Evolutionary conservation across 2,113 vertebrate genomes (phyloP).

Genomic region (Aramus guarauna): DNA sequence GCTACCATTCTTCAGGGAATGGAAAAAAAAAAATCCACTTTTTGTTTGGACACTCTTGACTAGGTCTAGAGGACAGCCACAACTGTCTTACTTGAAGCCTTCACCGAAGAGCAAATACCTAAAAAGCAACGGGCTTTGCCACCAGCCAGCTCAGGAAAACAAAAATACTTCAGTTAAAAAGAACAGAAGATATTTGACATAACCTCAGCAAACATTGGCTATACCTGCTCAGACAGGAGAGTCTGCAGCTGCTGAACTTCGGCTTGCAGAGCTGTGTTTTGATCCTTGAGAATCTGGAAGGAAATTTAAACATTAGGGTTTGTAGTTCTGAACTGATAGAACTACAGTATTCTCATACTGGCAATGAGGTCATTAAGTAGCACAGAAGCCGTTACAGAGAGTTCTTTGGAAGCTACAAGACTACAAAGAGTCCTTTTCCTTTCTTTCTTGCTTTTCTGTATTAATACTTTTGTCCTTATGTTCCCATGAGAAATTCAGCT

Average conservation of each 20-base stretch:
- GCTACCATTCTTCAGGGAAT: neutral
- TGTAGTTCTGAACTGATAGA: neutral
- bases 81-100: neutral
- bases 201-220: neutral
- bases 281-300: conserved; percentile 73
- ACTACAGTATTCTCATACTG: neutral
- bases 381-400: neutral
- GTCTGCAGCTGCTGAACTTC: conserved; percentile 77
- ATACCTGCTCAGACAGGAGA: conserved; percentile 75
- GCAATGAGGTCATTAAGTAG: neutral
- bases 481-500: conserved; percentile 13
- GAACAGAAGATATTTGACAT: neutral
- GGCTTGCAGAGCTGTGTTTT: conserved; percentile 70
- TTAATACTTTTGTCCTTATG: neutral
- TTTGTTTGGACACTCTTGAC: neutral
- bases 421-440: neutral
- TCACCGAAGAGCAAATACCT: neutral
- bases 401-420: neutral
- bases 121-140: neutral
- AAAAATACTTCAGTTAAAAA: neutral
- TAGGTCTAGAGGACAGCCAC: neutral
- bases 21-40: neutral
- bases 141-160: neutral
- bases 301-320: neutral
- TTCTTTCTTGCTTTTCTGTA: neutral